Evolutionary conservation across 2,113 vertebrate species (phyloP), one percentile per base, ranked within the genome.

Genomic region (Dicerorhinus sumatrensis): DNA sequence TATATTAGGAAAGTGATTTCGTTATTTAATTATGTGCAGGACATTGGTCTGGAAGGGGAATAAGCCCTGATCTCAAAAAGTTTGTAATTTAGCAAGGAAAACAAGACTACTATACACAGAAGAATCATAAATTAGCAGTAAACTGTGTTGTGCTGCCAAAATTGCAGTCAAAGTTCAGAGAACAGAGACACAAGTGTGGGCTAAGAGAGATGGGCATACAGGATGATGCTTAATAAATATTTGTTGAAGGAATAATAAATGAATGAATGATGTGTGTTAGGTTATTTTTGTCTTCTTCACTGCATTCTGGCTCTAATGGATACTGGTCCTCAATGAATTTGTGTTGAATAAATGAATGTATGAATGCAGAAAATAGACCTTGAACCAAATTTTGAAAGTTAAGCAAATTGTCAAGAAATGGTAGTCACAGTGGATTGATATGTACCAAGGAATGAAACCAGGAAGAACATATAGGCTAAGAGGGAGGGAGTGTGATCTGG

Each of bases 241-340:
- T 81, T 76, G 51, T 20, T 80, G 67, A 63, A 73, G 60, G 48
- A 82, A 58, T 54, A 89, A 83, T 77, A 81, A 76, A 46, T 23
- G 39, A 58, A 88, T 9, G 5, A 89, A 39, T 85, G 54, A 48
- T 89, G 39, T 36, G 31, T 46, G 17, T 58, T 63, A 39, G 6
- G 4, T 84, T 94, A 96, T n/a, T 90, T 93, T 77, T 82, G 29
- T 70, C 63, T 58, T 88, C 8, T 65, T 94, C 17, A 65, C 21
- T 79, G 60, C 23, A 76, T 58, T 89, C 58, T 60, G 12, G 17
- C 39, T 85, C 33, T 69, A 77, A 88, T 58, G 4, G 51, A 81
- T 69, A 42, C 42, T 51, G 29, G 60, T 48, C 23, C 58, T 89
- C 48, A 70, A 20, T 62, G 31, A 91, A 20, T 79, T 31, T 86